Evolutionary conservation across 2,113 vertebrate genomes (phyloP).

Genomic region (Tiliqua scincoides): DNA sequence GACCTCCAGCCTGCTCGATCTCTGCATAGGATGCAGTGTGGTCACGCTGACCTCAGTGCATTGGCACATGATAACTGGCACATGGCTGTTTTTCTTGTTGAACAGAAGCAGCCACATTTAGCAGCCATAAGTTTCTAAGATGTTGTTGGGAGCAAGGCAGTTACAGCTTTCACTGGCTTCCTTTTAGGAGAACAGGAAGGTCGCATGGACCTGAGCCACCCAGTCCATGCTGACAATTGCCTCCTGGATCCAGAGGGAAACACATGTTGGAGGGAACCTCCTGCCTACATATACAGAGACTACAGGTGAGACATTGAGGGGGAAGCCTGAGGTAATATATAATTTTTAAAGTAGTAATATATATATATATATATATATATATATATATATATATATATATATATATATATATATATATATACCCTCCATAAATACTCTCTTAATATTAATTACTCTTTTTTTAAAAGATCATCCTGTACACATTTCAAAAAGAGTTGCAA

Average conservation of each 20-base stretch:
- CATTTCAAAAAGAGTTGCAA: not conserved
- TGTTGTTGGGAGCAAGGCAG: not conserved
- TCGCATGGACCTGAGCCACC: slow-evolving; percentile 92
- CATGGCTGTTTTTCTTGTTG: no score
- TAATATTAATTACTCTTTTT: no score
- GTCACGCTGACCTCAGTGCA: no score
- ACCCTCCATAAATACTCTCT: no score
- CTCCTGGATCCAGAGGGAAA: slow-evolving; percentile 92
- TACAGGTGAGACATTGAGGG: slow-evolving; percentile 81
- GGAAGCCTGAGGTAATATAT: not conserved
- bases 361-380: not conserved
- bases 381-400: not conserved
- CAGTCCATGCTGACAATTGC: slow-evolving; percentile 96
- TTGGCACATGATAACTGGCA: no score
- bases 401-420: not conserved
- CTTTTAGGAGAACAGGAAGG: slow-evolving; percentile 87
- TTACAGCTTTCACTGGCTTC: not conserved
- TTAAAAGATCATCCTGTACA: not conserved
- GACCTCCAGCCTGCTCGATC: no score
- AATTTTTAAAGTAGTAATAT: not conserved
- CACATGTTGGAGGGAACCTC: slow-evolving; percentile 92
- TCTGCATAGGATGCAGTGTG: no score
- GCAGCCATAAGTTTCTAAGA: no score
- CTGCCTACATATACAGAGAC: slow-evolving; percentile 93
- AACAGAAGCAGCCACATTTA: no score